Base-by-base conservation (phyloP, 2,113 vertebrate species). In the Hemicordylus capensis region DNA sequence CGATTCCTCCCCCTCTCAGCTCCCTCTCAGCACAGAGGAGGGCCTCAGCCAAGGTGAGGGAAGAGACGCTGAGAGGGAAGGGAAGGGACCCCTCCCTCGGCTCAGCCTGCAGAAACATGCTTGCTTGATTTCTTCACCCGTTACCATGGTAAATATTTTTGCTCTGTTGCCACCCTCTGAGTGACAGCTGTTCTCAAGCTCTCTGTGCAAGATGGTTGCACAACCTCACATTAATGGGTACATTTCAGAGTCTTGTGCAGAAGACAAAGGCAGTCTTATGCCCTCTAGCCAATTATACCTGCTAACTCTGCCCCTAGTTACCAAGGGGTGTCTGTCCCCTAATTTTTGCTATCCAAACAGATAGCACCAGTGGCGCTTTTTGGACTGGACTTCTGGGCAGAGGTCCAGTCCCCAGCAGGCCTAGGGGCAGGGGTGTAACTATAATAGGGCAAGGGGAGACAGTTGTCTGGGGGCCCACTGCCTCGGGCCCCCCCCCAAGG, bases 61-160 rank as follows among this genome's bases (percentile, higher is more conserved):
- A 64, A 17, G 39, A 74, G 69, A 39, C 3, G 28, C 22, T 26
- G 11, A 7, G 51, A 26, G 14, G 24, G 17, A 34, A 1, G 1
- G 6, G n/a, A 10, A 15, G 28, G 3, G 37, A 7, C 10, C 46
- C 48, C 19, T 24, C 64, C 44, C 54, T 24, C 11, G 1, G 4
- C 0, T 2, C 76, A 31, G 12, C 84, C 59, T 67, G 42, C 66
- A 74, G 56, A 56, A 70, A 85, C 66, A 12, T 2, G 2, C 31
- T 3, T 0, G 28, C 34, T 4, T 20, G 58, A 61, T 78, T 72
- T 67, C 64, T 51, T 46, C 74, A 83, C 4, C 15, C 1, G 0
- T 77, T 64, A 7, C 80, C 37, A 34, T 59, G 82, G 89, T 81
- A 73, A 92, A 88, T 73, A 69, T 89, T 83, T 67, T 39, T 4